Base-by-base conservation (phyloP, 2,113 vertebrate species). In the Ochotona princeps region DNA sequence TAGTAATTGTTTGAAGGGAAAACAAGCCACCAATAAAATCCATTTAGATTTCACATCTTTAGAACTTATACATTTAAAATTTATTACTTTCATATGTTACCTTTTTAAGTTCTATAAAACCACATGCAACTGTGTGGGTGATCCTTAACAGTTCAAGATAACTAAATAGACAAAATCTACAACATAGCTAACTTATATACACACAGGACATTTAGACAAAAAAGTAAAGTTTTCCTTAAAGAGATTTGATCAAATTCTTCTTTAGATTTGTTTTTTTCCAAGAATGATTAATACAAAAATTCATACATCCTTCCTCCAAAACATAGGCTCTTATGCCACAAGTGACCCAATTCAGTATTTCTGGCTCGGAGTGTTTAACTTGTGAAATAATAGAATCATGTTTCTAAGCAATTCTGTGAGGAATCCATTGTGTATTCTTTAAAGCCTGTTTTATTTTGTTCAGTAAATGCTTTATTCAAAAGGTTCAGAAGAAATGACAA, bases 1-100 rank as follows among this genome's bases (percentile, higher is more conserved):
- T 54, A 96, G 96, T 97, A 97, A 97, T 95, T 97, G 95, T 96
- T 91, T 88, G 92, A 95, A 97, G 95, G 86, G 83, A 96, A 84
- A 95, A 98, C 96, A 97, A 97, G 83, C 97, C 97, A 97, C 69
- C 38, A 94, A 97, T 89, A 95, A 97, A 97, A 96, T 5, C 79
- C 76, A 97, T 92, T 96, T 95, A 83, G 83, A 96, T 88, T 95
- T 97, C 97, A 97, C 93, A 91, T 96, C 73, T 87, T 87, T 79
- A 96, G 74, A 72, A 49, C 6, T 44, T 44, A 44, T 44, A 94
- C 57, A 76, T 82, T 96, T 93, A 74, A 96, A 97, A 86, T 86
- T 89, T 94, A 75, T 30, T 61, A 11, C 72, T 92, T 67, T 74
- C 79, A 91, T 79, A 97, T 95, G 67, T 90, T 76, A 83, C 38